These are phyloP conservation scores for Bos javanicus DNA, from an alignment of 2,113 vertebrate genomes.

Conservation along the genomic window DNA sequence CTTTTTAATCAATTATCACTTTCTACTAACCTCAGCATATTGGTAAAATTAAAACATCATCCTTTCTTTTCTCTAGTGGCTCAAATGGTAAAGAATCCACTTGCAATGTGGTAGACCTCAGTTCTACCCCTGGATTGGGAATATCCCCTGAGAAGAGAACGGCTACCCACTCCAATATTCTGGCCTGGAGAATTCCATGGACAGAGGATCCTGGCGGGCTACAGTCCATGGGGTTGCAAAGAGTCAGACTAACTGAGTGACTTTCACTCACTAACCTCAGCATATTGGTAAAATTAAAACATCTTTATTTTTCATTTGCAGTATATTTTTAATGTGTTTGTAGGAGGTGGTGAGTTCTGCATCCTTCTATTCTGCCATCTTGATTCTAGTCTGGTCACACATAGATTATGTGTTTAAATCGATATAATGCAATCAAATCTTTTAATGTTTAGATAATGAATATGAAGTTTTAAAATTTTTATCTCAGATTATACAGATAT, in stretches of 20 bases:
- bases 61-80: background rate
- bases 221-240: background rate
- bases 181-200: background rate
- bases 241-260: accelerated
- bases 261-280: background rate
- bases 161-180: background rate
- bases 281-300: background rate
- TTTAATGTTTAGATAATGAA: background rate
- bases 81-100: background rate
- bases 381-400: background rate
- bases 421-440: background rate
- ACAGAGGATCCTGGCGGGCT: background rate
- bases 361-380: background rate
- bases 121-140: background rate
- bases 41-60: background rate
- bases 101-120: background rate
- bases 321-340: background rate
- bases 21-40: background rate
- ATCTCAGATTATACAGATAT: background rate
- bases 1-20: background rate
- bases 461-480: background rate
- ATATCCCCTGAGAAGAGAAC: background rate
- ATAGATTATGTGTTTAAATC: background rate
- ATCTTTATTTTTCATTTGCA: background rate
- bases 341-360: background rate